phyloP scores from a whole-genome alignment of 2,888 invertebrate species.

The Subacronicta megacephala region DNA sequence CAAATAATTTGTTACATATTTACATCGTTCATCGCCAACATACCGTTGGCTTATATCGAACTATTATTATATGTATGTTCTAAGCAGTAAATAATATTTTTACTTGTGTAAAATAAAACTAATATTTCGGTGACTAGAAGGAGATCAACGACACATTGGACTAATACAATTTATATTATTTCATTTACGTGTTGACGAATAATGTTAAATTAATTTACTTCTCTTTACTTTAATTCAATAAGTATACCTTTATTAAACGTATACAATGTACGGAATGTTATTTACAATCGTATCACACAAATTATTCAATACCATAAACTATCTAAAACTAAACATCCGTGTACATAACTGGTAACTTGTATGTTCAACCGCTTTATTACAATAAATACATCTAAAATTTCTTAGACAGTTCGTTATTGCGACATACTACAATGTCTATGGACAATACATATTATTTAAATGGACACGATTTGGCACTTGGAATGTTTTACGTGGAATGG shows the following conservation, averaged over 20 bases:
- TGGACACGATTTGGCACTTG: slow-evolving; percentile 86
- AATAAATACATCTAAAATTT: slow-evolving; percentile 71
- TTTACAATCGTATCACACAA: slow-evolving; percentile 81
- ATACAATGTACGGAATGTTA: slow-evolving; percentile 78
- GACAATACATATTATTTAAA: slow-evolving; percentile 64
- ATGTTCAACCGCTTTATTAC: slow-evolving; percentile 59
- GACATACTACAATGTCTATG: slow-evolving; percentile 41
- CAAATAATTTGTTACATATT: slow-evolving; percentile 73
- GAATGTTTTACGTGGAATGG: slow-evolving; percentile 61
- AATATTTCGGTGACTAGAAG: slow-evolving; percentile 55
- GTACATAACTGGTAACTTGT: slow-evolving; percentile 58
- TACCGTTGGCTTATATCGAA: slow-evolving; percentile 44
- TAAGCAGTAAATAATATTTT: slow-evolving; percentile 45
- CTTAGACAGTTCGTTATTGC: slow-evolving; percentile 72
- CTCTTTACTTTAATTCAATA: slow-evolving; percentile 38
- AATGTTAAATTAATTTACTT: slow-evolving; percentile 49
- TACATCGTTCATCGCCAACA: slow-evolving; percentile 65
- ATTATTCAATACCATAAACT: slow-evolving; percentile 63
- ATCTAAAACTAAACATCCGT: slow-evolving; percentile 66
- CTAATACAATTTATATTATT: slow-evolving; percentile 53
- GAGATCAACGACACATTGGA: slow-evolving; percentile 52
- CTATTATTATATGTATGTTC: slow-evolving; percentile 51
- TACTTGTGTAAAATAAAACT: slow-evolving; percentile 41
- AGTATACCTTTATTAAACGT: slow-evolving; percentile 78
- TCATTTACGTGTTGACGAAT: slow-evolving; percentile 51